Percentiles rank a stretch among this genome's conserved stretches.
phyloP scores from a whole-genome alignment of 1,140 invertebrate genomes.

The Aphelenchoides avenae region DNA sequence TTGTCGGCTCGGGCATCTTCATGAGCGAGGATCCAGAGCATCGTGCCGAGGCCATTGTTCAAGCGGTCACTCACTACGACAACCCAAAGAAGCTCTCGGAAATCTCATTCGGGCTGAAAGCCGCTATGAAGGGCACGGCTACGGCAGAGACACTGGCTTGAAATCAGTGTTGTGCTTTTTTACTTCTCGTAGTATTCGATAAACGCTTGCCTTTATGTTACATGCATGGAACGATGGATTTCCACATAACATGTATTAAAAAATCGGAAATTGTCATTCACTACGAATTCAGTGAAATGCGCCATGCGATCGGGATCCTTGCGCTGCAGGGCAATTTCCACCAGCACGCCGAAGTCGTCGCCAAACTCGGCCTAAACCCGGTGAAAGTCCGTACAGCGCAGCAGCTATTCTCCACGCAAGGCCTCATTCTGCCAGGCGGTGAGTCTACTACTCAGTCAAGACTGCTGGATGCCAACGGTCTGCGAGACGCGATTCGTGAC shows the following conservation, averaged over 20 bases:
- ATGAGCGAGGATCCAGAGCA: constrained; percentile 11
- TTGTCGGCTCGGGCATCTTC: constrained; percentile 13
- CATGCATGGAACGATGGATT: not conserved
- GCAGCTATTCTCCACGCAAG: not conserved
- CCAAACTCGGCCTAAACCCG: not conserved
- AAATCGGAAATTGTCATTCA: not conserved
- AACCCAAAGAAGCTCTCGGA: not conserved
- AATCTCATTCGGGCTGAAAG: not conserved
- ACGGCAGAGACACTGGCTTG: not conserved
- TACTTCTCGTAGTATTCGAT: no score
- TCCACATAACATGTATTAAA: not conserved
- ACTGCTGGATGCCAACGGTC: not conserved
- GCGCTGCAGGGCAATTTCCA: constrained; percentile 4
- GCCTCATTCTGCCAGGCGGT: constrained; percentile 4
- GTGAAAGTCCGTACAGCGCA: not conserved
- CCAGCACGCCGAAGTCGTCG: not conserved
- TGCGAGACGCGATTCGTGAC: not conserved
- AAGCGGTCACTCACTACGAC: constrained; percentile 8
- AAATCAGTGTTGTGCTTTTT: not conserved
- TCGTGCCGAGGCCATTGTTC: constrained; percentile 7
- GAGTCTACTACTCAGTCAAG: constrained; percentile 2
- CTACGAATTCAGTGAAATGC: not conserved
- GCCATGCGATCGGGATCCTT: constrained; percentile 5
- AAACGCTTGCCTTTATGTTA: not conserved
- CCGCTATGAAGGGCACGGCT: constrained; percentile 4